Evolutionary conservation across 2,888 invertebrate genomes (phyloP).

Genomic region (Notodonta dromedarius): DNA sequence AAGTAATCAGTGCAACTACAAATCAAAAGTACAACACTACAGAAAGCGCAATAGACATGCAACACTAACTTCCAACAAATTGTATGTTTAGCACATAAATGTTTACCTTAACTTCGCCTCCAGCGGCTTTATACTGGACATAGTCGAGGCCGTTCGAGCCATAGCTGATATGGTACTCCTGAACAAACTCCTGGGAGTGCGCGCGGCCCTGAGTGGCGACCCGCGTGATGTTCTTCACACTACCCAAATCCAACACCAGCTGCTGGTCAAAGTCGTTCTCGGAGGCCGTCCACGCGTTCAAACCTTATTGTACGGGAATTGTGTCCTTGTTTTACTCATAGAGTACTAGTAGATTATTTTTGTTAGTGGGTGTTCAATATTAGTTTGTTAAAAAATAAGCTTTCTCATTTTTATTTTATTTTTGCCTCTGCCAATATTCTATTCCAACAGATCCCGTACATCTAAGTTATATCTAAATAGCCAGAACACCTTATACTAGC

Average conservation of each 20-base stretch:
- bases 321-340: constrained; percentile 35
- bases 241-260: constrained; percentile 94
- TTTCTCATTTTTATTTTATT: constrained; percentile 35
- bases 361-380: constrained; percentile 14
- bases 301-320: constrained; percentile 84
- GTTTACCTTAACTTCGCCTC: constrained; percentile 95
- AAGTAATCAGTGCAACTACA: not conserved
- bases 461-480: constrained; percentile 28
- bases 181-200: constrained; percentile 95
- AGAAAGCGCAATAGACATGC: constrained; percentile 30
- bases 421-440: constrained; percentile 26
- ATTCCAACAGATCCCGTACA: constrained; percentile 20
- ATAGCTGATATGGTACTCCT: constrained; percentile 97
- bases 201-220: constrained; percentile 96
- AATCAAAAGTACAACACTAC: constrained; percentile 13
- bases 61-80: constrained; percentile 18
- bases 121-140: constrained; percentile 94
- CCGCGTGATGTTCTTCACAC: constrained; percentile 93
- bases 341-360: constrained; percentile 37
- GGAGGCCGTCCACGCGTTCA: constrained; percentile 96
- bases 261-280: constrained; percentile 97
- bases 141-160: constrained; percentile 96
- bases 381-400: constrained; percentile 34
- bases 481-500: not conserved
- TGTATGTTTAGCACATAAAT: not conserved